Conservation (phyloP, 2,888 invertebrate species). For the Ariolimax columbianus region DNA sequence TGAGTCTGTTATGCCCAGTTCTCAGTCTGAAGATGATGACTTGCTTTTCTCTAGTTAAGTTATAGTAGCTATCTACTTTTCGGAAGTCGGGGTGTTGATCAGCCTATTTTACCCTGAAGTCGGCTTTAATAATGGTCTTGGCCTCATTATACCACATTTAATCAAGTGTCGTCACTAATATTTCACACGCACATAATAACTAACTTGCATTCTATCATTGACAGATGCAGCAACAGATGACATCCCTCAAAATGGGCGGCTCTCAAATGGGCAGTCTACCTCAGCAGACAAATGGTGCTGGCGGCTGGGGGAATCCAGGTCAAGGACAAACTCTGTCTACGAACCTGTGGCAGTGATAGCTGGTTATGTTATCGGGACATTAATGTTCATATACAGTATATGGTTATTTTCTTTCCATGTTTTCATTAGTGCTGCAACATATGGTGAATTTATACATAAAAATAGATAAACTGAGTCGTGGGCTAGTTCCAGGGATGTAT, state of each 20-base stretch:
- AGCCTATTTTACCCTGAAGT: no score
- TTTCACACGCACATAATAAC: no score
- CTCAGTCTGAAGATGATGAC: no score
- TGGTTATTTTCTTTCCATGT: neutral
- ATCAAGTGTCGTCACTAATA: no score
- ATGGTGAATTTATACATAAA: neutral
- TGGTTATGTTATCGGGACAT: neutral
- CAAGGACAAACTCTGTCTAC: conserved; percentile 71
- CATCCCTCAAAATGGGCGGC: conserved; percentile 62
- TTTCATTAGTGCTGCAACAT: neutral
- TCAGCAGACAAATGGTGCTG: conserved; percentile 51
- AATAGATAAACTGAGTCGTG: no score
- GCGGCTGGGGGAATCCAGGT: conserved; percentile 60
- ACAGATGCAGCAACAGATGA: conserved; percentile 74
- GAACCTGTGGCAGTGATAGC: conserved; percentile 72
- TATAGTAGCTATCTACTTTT: no score
- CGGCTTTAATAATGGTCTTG: no score
- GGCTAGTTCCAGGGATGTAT: no score
- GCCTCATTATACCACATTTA: no score
- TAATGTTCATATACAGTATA: neutral
- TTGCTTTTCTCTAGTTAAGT: no score
- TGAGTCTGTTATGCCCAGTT: no score
- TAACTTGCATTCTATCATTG: neutral
- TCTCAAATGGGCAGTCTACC: conserved; percentile 59
- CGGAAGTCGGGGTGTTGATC: no score